phyloP scores from a whole-genome alignment of 2,888 invertebrate species.

The Shargacucullia verbasci region DNA sequence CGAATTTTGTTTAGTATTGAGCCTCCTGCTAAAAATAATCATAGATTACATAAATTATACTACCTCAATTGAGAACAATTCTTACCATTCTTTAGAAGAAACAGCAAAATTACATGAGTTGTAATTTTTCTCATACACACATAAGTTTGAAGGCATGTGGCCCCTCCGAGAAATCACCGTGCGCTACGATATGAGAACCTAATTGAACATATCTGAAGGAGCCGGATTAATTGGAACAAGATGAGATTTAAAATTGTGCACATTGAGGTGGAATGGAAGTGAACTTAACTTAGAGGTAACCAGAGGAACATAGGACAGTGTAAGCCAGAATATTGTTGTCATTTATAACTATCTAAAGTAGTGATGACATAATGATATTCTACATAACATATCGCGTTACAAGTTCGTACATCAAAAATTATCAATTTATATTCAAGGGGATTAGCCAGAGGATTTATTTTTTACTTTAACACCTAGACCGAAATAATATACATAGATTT shows the following conservation, averaged over 20 bases:
- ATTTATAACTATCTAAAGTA: too few relatives aligned
- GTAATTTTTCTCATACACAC: constrained; percentile 37
- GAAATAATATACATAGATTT: too few relatives aligned
- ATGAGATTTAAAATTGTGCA: constrained; percentile 47
- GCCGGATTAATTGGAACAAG: constrained; percentile 53
- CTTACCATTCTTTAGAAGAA: neutral
- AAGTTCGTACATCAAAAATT: too few relatives aligned
- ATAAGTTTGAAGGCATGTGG: constrained; percentile 29
- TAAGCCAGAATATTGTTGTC: too few relatives aligned
- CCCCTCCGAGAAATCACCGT: constrained; percentile 60
- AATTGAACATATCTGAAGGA: constrained; percentile 55
- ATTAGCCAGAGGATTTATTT: too few relatives aligned
- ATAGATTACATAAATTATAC: too few relatives aligned
- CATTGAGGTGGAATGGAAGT: neutral
- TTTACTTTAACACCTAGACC: too few relatives aligned
- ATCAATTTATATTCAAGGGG: too few relatives aligned
- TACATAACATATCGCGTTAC: too few relatives aligned
- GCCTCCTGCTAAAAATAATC: too few relatives aligned
- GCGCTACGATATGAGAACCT: constrained; percentile 42
- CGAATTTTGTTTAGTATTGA: neutral
- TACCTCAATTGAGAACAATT: neutral
- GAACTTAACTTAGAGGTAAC: neutral
- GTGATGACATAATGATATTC: too few relatives aligned
- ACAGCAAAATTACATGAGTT: constrained; percentile 5
- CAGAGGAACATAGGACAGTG: too few relatives aligned